Evolutionary conservation across 2,888 invertebrate genomes (phyloP).

Genomic region (Sinopyrophorus schimmeli): DNA sequence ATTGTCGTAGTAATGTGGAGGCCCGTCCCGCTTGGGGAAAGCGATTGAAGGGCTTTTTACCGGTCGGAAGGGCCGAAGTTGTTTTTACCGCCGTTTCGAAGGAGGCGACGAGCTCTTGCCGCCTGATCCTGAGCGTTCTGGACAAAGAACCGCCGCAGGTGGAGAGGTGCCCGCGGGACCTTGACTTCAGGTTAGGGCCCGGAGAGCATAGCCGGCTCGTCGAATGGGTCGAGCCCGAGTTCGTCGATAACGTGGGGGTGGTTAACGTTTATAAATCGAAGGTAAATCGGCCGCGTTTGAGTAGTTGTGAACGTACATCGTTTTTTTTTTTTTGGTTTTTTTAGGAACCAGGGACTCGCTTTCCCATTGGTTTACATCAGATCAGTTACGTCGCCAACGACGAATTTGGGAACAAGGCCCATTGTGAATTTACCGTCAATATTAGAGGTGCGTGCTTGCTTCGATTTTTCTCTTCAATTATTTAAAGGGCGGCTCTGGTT

Average conservation of each 20-base stretch:
- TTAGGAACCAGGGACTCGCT: slow-evolving; percentile 64
- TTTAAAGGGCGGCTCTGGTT: background rate
- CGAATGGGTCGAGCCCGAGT: slow-evolving; percentile 68
- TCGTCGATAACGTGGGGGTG: slow-evolving; percentile 62
- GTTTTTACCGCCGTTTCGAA: slow-evolving; percentile 65
- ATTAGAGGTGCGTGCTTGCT: slow-evolving; percentile 58
- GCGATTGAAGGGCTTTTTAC: slow-evolving; percentile 61
- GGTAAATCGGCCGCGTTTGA: too few species aligned
- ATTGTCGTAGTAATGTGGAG: slow-evolving; percentile 59
- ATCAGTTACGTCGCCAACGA: slow-evolving; percentile 68
- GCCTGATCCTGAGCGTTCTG: slow-evolving; percentile 62
- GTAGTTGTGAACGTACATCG: background rate
- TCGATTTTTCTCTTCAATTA: too few species aligned
- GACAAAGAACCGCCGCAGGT: slow-evolving; percentile 63
- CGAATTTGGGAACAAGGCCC: slow-evolving; percentile 63
- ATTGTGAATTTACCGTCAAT: slow-evolving; percentile 66
- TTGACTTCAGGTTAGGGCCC: slow-evolving; percentile 60
- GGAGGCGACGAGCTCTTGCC: slow-evolving; percentile 60
- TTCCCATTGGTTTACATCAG: slow-evolving; percentile 64
- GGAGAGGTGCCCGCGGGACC: slow-evolving; percentile 64
- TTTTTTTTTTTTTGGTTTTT: slow-evolving; percentile 20
- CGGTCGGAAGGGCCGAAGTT: slow-evolving; percentile 62
- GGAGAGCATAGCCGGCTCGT: slow-evolving; percentile 61
- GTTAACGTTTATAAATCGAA: slow-evolving; percentile 63
- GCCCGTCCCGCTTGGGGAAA: slow-evolving; percentile 67